Conservation (phyloP, 2,113 vertebrate species). For the Atlantisia rogersi region DNA sequence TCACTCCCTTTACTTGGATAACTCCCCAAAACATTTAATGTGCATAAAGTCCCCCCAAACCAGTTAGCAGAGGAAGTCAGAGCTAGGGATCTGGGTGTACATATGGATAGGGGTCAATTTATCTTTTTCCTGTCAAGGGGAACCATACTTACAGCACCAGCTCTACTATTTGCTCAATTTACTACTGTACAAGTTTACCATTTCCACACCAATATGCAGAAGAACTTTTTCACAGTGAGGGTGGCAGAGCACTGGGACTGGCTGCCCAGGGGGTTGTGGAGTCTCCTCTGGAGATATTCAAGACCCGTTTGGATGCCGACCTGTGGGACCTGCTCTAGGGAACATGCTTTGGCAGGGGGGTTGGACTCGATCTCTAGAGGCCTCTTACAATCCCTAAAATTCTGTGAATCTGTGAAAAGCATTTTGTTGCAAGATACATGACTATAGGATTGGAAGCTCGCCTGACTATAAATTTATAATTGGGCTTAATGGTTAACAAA, state of each 20-base stretch:
- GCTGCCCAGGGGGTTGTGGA: no score
- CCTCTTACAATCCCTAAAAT: no score
- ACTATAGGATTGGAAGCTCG: not conserved
- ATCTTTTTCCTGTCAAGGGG: not conserved
- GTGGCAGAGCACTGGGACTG: no score
- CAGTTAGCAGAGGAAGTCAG: not conserved
- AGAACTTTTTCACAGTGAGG: no score
- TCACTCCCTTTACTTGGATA: not conserved
- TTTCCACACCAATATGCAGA: no score
- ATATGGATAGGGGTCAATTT: not conserved
- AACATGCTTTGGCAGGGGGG: no score
- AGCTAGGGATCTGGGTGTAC: not conserved
- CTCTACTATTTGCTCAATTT: not conserved
- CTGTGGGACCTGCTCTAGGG: no score
- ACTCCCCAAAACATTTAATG: not conserved
- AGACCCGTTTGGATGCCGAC: no score
- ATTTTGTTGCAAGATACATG: not conserved
- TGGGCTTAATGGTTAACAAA: not conserved
- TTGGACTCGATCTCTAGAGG: no score
- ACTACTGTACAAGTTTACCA: not conserved
- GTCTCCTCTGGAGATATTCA: no score
- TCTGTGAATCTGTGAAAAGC: not conserved
- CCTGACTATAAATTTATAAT: not conserved
- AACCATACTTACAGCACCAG: not conserved
- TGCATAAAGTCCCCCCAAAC: not conserved